Conservation (phyloP, 2,888 invertebrate genomes). For the Ophonus ardosiacus region DNA sequence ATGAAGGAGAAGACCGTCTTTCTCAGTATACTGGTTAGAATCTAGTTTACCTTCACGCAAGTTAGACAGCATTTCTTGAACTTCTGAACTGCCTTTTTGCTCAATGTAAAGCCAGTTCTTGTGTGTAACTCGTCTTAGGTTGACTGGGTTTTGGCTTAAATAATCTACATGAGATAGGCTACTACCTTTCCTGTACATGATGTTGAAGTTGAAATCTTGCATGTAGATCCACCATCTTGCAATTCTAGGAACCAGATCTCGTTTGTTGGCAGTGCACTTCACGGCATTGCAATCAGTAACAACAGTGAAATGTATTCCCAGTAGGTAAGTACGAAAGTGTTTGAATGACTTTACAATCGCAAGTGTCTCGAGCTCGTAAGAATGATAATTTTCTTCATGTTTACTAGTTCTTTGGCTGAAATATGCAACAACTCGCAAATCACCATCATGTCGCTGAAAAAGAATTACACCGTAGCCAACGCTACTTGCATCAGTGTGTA, state of each 20-base stretch:
- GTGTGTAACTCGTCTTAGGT: conserved; percentile 65
- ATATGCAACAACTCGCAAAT: conserved; percentile 71
- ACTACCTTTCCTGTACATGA: conserved; percentile 66
- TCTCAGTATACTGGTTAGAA: too few species aligned
- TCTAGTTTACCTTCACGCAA: conserved; percentile 66
- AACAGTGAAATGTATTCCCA: conserved; percentile 68
- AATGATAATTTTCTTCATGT: conserved; percentile 69
- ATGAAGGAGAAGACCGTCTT: too few species aligned
- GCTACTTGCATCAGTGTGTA: too few species aligned
- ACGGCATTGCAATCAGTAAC: conserved; percentile 71
- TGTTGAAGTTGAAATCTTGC: conserved; percentile 68
- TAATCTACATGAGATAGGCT: conserved; percentile 67
- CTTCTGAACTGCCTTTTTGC: too few species aligned
- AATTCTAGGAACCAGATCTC: conserved; percentile 69
- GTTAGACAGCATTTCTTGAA: conserved; percentile 55
- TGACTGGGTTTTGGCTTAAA: conserved; percentile 66
- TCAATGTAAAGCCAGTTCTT: conserved; percentile 65
- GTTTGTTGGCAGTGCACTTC: conserved; percentile 68
- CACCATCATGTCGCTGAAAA: conserved; percentile 68
- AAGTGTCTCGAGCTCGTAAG: conserved; percentile 70
- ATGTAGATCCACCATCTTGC: conserved; percentile 70
- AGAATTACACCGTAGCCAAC: conserved; percentile 65
- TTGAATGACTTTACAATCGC: conserved; percentile 69
- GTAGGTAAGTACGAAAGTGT: conserved; percentile 69
- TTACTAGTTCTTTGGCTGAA: conserved; percentile 67